A percentile compares a stretch with the other conserved stretches of the same genome.
Evolutionary conservation across 2,888 invertebrate genomes (phyloP).

Genomic region (Pollenia angustigena): DNA sequence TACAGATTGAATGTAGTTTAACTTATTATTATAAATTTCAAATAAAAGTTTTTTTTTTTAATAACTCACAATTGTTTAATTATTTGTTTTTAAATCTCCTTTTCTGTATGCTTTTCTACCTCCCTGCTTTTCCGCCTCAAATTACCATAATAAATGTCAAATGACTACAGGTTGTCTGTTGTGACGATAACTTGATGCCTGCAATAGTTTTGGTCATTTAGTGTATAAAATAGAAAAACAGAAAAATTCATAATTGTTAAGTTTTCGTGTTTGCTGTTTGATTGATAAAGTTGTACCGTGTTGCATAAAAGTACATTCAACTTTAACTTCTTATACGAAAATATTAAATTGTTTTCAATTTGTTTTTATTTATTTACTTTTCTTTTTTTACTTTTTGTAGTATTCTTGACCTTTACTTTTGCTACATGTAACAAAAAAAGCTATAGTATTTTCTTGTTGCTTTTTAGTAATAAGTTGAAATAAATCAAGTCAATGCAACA

Average conservation of each 20-base stretch:
- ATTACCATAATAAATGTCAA: slow-evolving; percentile 38
- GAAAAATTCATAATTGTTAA: neutral
- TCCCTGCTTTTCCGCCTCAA: slow-evolving; percentile 1
- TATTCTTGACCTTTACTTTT: slow-evolving; percentile 44
- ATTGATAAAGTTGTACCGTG: slow-evolving; percentile 22
- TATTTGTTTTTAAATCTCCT: neutral
- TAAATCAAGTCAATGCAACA: too few relatives aligned
- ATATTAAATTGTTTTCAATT: slow-evolving; percentile 26
- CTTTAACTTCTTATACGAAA: slow-evolving; percentile 12
- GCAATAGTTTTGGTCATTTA: slow-evolving; percentile 42
- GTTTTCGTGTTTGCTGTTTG: slow-evolving; percentile 24
- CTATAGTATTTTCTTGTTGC: too few relatives aligned
- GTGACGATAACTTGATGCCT: slow-evolving; percentile 19
- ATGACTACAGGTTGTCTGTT: slow-evolving; percentile 28
- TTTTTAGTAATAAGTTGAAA: too few relatives aligned
- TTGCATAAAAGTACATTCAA: slow-evolving; percentile 50
- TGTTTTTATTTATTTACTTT: slow-evolving; percentile 3
- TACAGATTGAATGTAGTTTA: too few relatives aligned
- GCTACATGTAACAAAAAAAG: too few relatives aligned
- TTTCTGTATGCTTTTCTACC: neutral
- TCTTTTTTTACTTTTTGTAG: too few relatives aligned
- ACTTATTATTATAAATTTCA: neutral
- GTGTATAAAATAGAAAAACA: slow-evolving; percentile 24
- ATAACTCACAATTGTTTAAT: too few relatives aligned
- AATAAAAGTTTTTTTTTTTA: neutral